These are phyloP conservation scores for Aphelinus certus DNA, from an alignment of 1,140 invertebrate species.

Conservation along the genomic window DNA sequence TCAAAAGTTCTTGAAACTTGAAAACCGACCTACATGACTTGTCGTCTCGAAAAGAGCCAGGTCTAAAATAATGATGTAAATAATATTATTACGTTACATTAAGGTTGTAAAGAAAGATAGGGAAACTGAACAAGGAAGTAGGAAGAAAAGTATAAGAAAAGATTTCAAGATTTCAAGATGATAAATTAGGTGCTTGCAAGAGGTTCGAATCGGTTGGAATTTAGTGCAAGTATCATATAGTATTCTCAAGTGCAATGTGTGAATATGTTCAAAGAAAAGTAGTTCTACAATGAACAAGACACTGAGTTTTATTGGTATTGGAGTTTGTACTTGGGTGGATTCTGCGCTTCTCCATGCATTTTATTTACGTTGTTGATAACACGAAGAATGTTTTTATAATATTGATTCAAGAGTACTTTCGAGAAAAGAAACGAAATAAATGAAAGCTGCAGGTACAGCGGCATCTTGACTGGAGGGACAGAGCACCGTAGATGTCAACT, in stretches of 20 bases:
- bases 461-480: slow-evolving; percentile 23
- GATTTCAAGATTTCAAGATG: not conserved
- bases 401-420: not conserved
- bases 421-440: not conserved
- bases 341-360: not conserved
- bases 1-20: not conserved
- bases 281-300: not conserved
- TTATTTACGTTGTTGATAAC: slow-evolving; percentile 4
- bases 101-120: slow-evolving; percentile 4
- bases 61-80: slow-evolving; percentile 31
- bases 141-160: not conserved
- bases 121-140: not conserved
- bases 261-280: not conserved
- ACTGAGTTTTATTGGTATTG: not conserved
- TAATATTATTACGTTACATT: slow-evolving; percentile 13
- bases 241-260: slow-evolving; percentile 24
- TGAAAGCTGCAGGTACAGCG: slow-evolving; percentile 36
- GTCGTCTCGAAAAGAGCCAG: not conserved
- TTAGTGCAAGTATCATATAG: slow-evolving; percentile 16
- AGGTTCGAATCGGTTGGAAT: not conserved
- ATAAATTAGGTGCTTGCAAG: slow-evolving; percentile 18
- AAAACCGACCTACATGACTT: slow-evolving; percentile 10
- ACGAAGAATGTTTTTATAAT: not conserved
- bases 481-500: not conserved
- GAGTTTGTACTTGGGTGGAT: not conserved